Conservation (phyloP, 1,140 invertebrate species). For the Zelostemma sp. region DNA sequence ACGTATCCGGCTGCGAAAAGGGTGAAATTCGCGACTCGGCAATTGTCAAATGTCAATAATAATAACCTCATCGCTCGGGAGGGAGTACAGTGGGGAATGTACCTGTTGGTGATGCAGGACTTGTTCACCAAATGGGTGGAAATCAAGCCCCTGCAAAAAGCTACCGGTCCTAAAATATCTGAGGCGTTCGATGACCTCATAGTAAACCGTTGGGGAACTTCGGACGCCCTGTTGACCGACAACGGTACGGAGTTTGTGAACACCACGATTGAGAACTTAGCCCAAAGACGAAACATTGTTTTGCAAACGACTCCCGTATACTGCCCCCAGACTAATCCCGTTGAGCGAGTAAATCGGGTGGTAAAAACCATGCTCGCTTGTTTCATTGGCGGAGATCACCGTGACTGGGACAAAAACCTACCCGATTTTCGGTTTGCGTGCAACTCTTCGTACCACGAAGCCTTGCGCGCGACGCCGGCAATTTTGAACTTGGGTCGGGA, state of each 20-base stretch:
- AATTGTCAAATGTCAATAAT: too few species aligned
- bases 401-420: constrained; percentile 50
- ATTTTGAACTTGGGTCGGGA: constrained; percentile 4
- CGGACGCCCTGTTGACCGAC: constrained; percentile 22
- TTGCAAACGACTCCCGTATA: constrained; percentile 55
- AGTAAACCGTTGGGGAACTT: constrained; percentile 13
- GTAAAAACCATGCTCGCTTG: constrained; percentile 61
- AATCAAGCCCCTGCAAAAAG: constrained; percentile 3
- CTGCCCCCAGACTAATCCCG: constrained; percentile 61
- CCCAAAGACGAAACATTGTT: constrained; percentile 29
- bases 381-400: constrained; percentile 56
- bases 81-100: too few species aligned
- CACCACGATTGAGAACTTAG: background rate
- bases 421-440: constrained; percentile 49
- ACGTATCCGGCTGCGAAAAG: too few species aligned
- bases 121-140: constrained; percentile 29
- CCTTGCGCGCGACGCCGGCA: background rate
- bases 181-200: constrained; percentile 10
- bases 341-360: constrained; percentile 64
- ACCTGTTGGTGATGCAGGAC: background rate
- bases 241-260: constrained; percentile 42
- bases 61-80: too few species aligned
- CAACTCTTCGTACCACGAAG: background rate
- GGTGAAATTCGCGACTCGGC: too few species aligned
- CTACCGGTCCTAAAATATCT: constrained; percentile 10